Conservation (phyloP, 2,797 vertebrate species). For the Schizopygopsis pylzovi region DNA sequence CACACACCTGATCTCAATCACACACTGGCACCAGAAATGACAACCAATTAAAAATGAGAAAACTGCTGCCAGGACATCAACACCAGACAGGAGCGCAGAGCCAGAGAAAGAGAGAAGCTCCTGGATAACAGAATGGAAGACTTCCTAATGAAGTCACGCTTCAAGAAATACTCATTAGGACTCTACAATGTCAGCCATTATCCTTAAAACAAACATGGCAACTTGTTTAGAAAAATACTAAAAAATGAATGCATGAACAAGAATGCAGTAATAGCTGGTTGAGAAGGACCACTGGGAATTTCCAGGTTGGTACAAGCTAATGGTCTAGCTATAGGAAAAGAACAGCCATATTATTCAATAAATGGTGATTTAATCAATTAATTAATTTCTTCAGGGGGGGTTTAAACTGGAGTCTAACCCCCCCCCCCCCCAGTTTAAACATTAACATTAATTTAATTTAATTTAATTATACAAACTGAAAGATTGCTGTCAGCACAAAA, state of each 20-base stretch:
- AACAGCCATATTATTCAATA: background rate
- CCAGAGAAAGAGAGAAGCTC: constrained; percentile 1
- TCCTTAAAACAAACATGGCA: constrained; percentile 26
- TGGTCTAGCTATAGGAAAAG: background rate
- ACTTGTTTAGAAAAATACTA: background rate
- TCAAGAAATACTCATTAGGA: constrained; percentile 26
- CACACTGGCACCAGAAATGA: constrained; percentile 58
- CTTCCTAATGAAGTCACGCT: constrained; percentile 45
- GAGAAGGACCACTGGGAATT: background rate
- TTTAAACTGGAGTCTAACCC: background rate
- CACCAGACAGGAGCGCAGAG: constrained; percentile 41
- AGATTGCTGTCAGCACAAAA: no score
- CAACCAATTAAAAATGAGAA: constrained; percentile 61
- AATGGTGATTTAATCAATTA: background rate
- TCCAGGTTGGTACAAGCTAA: background rate
- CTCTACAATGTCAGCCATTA: constrained; percentile 14
- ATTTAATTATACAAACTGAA: no score
- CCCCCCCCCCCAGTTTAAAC: background rate
- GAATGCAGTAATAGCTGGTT: constrained; percentile 1
- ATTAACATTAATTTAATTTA: no score
- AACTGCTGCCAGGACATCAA: constrained; percentile 39
- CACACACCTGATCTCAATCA: constrained; percentile 61
- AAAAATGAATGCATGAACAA: background rate
- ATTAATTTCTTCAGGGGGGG: background rate
- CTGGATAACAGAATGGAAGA: constrained; percentile 35